Percentiles rank a stretch among this genome's conserved stretches.
Evolutionary conservation across 2,797 vertebrate genomes (phyloP).

Genomic region (Karalla daura): DNA sequence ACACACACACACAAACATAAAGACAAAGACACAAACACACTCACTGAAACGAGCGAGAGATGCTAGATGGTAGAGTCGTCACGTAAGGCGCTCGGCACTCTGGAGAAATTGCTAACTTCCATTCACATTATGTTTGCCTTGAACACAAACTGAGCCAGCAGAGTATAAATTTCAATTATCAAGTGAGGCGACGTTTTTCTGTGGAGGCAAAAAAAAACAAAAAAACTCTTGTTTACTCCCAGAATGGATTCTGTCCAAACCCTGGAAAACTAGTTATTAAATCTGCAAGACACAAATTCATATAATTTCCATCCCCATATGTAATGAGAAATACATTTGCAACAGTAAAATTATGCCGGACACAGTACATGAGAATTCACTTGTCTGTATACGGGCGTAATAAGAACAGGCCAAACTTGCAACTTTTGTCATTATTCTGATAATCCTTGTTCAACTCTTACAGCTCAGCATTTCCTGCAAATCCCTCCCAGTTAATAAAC

Average conservation of each 20-base stretch:
- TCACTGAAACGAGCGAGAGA: too few species aligned
- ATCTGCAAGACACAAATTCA: background rate
- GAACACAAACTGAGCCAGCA: constrained; percentile 10
- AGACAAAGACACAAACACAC: too few species aligned
- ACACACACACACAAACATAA: constrained; percentile 8
- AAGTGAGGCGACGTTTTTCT: constrained; percentile 3
- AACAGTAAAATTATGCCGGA: too few species aligned
- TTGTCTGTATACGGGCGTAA: too few species aligned
- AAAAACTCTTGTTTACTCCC: background rate
- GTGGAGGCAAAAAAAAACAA: background rate
- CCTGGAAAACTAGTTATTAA: background rate
- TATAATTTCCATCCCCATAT: background rate
- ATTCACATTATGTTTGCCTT: background rate
- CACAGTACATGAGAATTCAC: too few species aligned
- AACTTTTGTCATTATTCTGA: too few species aligned
- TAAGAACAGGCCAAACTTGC: too few species aligned
- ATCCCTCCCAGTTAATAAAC: too few species aligned
- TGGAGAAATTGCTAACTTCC: constrained; percentile 4
- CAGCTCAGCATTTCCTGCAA: too few species aligned
- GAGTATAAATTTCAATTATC: constrained; percentile 22
- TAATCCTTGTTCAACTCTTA: too few species aligned
- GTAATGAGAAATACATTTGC: background rate
- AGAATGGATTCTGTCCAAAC: constrained; percentile 1
- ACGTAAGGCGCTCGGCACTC: background rate
- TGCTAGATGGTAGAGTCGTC: too few species aligned